phyloP scores from a whole-genome alignment of 2,888 invertebrate species.

The Schrankia costaestrigalis region DNA sequence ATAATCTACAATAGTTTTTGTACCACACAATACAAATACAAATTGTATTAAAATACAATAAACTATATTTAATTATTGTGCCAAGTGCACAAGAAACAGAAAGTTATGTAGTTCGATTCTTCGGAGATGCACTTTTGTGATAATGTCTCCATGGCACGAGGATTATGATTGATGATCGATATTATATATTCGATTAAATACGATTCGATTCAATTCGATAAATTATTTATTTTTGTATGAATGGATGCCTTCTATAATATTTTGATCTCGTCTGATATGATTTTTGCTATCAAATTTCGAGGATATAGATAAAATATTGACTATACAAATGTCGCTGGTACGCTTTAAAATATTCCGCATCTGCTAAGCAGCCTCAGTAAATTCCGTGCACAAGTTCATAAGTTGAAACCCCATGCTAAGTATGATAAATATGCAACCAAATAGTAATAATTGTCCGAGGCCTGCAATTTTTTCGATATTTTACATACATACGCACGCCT shows the following conservation, averaged over 20 bases:
- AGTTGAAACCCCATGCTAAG: too few species aligned
- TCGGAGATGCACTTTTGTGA: constrained; percentile 56
- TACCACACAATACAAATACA: constrained; percentile 43
- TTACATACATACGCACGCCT: too few species aligned
- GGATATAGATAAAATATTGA: constrained; percentile 13
- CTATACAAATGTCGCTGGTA: constrained; percentile 1
- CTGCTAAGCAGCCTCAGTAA: too few species aligned
- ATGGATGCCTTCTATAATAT: constrained; percentile 45
- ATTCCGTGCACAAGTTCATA: too few species aligned
- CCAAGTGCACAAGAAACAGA: constrained; percentile 43
- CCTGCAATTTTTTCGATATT: too few species aligned
- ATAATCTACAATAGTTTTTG: constrained; percentile 41
- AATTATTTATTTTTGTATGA: constrained; percentile 65
- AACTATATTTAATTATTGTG: constrained; percentile 60
- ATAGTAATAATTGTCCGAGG: too few species aligned
- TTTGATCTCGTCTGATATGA: constrained; percentile 42
- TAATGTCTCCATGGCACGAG: constrained; percentile 55
- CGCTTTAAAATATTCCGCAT: background rate
- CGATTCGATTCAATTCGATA: constrained; percentile 58
- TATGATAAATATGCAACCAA: too few species aligned
- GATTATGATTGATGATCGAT: constrained; percentile 73
- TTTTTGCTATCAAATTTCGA: constrained; percentile 45
- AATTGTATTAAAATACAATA: constrained; percentile 50
- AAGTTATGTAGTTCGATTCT: constrained; percentile 36
- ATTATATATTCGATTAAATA: constrained; percentile 66